A percentile compares a stretch with the other conserved stretches of the same genome.
phyloP scores from a whole-genome alignment of 2,797 vertebrate species.

The Cryptoblepharus egeriae region DNA sequence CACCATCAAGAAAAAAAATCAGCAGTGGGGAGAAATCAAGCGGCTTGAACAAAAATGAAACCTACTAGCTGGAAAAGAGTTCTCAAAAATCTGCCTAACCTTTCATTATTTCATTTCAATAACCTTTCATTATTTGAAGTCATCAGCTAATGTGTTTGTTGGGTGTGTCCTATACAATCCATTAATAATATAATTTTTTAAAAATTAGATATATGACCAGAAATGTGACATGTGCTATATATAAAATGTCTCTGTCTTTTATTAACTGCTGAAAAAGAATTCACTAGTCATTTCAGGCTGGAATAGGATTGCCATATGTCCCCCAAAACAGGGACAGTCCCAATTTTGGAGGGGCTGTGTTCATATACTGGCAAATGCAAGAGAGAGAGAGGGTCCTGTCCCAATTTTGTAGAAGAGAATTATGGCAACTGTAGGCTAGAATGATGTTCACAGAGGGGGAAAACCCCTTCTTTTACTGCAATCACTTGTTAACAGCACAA shows the following conservation, averaged over 20 bases:
- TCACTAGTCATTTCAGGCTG: no score
- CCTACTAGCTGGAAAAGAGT: neutral
- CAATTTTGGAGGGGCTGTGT: no score
- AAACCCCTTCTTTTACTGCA: neutral
- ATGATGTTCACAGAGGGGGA: no score
- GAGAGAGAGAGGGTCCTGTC: no score
- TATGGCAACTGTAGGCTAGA: neutral
- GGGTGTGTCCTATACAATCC: neutral
- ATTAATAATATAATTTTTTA: constrained; percentile 1
- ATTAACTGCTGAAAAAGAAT: neutral
- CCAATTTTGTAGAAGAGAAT: no score
- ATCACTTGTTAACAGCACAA: neutral
- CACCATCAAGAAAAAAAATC: neutral
- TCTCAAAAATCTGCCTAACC: neutral
- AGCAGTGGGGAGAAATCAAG: neutral
- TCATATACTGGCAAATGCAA: no score
- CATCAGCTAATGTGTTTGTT: no score
- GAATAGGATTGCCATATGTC: no score
- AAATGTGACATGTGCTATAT: neutral
- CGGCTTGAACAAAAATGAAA: neutral
- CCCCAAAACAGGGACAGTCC: no score
- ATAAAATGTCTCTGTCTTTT: neutral
- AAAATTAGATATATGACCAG: neutral
- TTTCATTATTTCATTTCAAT: no score
- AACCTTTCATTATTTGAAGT: no score